A percentile compares a stretch with the other conserved stretches of the same genome.
Conservation (phyloP, 2,797 vertebrate species). For the Characodon lateralis region DNA sequence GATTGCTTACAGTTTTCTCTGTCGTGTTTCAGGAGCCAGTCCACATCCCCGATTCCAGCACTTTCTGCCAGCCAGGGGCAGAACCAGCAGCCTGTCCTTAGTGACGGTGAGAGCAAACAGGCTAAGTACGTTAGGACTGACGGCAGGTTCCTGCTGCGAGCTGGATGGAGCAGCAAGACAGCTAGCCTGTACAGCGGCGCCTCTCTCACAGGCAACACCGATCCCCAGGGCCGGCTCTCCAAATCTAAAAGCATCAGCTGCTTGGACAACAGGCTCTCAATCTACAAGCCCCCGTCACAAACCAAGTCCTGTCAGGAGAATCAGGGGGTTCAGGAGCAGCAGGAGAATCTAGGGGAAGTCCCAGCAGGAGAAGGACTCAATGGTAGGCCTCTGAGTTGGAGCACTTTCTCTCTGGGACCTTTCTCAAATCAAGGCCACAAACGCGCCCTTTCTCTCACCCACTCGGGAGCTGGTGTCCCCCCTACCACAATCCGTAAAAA, state of each 20-base stretch:
- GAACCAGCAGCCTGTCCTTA: slow-evolving; percentile 83
- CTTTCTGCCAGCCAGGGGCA: slow-evolving; percentile 82
- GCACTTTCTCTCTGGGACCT: slow-evolving; percentile 85
- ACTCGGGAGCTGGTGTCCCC: slow-evolving; percentile 79
- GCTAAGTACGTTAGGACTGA: slow-evolving; percentile 79
- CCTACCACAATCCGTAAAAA: slow-evolving; percentile 90
- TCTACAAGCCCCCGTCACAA: slow-evolving; percentile 79
- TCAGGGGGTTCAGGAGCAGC: slow-evolving; percentile 78
- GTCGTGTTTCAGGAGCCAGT: slow-evolving; percentile 87
- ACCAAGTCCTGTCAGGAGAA: slow-evolving; percentile 62
- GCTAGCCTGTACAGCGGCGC: slow-evolving; percentile 75
- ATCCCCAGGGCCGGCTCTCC: slow-evolving; percentile 77
- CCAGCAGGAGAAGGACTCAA: slow-evolving; percentile 77
- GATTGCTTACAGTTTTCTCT: slow-evolving; percentile 21
- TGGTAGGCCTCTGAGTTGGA: slow-evolving; percentile 80
- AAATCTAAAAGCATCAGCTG: slow-evolving; percentile 90
- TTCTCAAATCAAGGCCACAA: slow-evolving; percentile 77
- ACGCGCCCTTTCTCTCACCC: slow-evolving; percentile 84
- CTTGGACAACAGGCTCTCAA: slow-evolving; percentile 88
- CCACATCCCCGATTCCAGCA: slow-evolving; percentile 87
- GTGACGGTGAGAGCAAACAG: slow-evolving; percentile 85
- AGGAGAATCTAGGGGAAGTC: slow-evolving; percentile 72
- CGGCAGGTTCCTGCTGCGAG: slow-evolving; percentile 82
- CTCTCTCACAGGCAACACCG: slow-evolving; percentile 73
- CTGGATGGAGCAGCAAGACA: slow-evolving; percentile 80